phyloP scores from a whole-genome alignment of 2,113 vertebrate species.

The Petrocephalus microphthalmus region DNA sequence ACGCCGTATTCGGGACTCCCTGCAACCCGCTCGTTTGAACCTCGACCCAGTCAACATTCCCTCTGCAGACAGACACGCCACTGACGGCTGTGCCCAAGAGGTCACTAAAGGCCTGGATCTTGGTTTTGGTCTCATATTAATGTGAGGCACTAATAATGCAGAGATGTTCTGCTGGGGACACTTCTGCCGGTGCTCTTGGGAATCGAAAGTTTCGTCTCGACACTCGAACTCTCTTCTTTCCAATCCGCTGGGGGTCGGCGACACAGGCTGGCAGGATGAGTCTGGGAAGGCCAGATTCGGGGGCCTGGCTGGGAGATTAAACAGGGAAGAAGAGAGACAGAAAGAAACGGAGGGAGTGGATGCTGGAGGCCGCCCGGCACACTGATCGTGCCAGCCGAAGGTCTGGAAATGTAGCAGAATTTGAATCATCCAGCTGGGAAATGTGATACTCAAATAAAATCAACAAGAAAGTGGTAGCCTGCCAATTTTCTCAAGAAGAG shows the following conservation, averaged over 20 bases:
- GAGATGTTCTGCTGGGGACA: background rate
- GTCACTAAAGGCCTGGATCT: no score
- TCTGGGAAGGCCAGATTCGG: slow-evolving; percentile 16
- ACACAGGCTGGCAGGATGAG: slow-evolving; percentile 2
- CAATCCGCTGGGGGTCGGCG: background rate
- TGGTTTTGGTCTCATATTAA: no score
- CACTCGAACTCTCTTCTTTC: background rate
- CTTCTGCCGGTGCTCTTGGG: background rate
- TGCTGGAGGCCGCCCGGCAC: background rate
- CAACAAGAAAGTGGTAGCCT: background rate
- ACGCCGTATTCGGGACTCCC: background rate
- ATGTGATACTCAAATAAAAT: background rate
- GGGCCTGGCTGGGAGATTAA: slow-evolving; percentile 6
- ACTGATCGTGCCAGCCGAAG: background rate
- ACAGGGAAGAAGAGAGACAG: background rate
- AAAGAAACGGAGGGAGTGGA: background rate
- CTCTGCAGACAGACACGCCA: no score
- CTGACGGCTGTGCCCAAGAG: no score
- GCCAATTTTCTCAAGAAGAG: background rate
- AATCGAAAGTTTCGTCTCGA: background rate
- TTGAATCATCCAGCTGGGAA: background rate
- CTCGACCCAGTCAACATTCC: no score
- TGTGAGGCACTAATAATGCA: background rate
- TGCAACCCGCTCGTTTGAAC: background rate
- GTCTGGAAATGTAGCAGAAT: background rate